Base-by-base conservation (phyloP, 2,888 invertebrate genomes). In the Tricholauxania praeusta region DNA sequence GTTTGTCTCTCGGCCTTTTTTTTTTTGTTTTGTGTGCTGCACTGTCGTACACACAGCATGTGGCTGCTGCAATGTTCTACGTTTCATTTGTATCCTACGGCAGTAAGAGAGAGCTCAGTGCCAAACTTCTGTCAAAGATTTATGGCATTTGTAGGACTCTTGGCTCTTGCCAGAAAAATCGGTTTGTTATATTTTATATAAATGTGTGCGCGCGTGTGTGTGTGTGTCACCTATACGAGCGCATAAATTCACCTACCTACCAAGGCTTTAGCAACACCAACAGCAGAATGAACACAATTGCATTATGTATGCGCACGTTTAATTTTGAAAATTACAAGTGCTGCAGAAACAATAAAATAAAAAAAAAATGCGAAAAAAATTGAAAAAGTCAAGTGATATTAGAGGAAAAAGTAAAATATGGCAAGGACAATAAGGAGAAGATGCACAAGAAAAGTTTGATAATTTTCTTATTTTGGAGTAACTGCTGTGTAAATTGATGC, bases 1-100 rank as follows among this genome's bases (percentile, higher is more conserved):
- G 57, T 57, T 57, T 57, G 3, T 28, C 19, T 81, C 83, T 82
- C 83, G 83, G 83, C 82, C 81, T 81, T 81, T 81, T 82, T 81
- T 59, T 48, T 51, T n/a, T 32, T 28, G 15, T 17, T 55, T 17
- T 57, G 22, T 53, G 32, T 32, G 67, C 52, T 53, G 32, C n/a
- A 28, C 19, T 49, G 17, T 14, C 47, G 57, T 14, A 47, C 17
- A 22, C 60, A 83, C 83, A 81, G 82, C 82, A 76, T 65, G 70
- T 19, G 49, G n/a, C 17, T 60, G 60, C 60, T 49, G 51, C 66
- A n/a, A 52, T 39, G 39, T 39, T 39, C 39, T 39, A 39, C 39
- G 39, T 39, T 39, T 39, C 39, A 39, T 10, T 39, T 39, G 10
- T 39, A 39, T 39, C 53, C 51, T 60, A n/a, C 39, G 57, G 8